Conservation (phyloP, 2,888 invertebrate genomes). For the Stratiomys singularior region DNA sequence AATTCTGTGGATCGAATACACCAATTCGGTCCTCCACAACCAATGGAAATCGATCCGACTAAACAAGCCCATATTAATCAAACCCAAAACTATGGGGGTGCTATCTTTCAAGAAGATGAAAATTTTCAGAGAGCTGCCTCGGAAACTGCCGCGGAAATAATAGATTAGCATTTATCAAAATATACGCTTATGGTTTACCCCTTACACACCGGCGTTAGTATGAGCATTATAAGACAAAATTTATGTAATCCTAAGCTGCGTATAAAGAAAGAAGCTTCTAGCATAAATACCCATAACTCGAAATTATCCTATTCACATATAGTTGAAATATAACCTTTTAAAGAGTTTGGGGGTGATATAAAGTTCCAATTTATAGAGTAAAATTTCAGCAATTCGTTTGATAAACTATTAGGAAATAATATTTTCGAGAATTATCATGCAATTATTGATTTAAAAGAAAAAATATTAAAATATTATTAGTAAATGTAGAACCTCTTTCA, state of each 20-base stretch:
- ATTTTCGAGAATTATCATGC: not conserved
- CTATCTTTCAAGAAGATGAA: not conserved
- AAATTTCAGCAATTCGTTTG: slow-evolving; percentile 3
- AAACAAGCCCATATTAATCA: not conserved
- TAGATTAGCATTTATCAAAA: slow-evolving; percentile 19
- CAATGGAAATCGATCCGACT: slow-evolving; percentile 26
- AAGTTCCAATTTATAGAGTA: not conserved
- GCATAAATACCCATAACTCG: not conserved
- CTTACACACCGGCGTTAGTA: not conserved
- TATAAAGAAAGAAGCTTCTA: not conserved
- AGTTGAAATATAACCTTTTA: slow-evolving; percentile 15
- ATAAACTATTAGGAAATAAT: slow-evolving; percentile 19
- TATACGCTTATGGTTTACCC: not conserved
- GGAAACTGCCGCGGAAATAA: not conserved
- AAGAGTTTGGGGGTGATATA: not conserved
- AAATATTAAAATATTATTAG: slow-evolving; percentile 16
- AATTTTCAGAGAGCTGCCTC: slow-evolving; percentile 43
- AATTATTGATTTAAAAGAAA: not conserved
- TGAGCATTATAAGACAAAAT: too few species aligned
- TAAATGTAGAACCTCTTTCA: not conserved
- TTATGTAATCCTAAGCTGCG: too few species aligned
- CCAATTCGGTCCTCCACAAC: slow-evolving; percentile 10
- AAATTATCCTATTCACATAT: not conserved
- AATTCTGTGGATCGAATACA: not conserved
- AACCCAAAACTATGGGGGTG: too few species aligned